Evolutionary conservation across 1,140 invertebrate species (phyloP), one percentile per base, ranked within the genome.

Genomic region (Propsilocerus akamusi): DNA sequence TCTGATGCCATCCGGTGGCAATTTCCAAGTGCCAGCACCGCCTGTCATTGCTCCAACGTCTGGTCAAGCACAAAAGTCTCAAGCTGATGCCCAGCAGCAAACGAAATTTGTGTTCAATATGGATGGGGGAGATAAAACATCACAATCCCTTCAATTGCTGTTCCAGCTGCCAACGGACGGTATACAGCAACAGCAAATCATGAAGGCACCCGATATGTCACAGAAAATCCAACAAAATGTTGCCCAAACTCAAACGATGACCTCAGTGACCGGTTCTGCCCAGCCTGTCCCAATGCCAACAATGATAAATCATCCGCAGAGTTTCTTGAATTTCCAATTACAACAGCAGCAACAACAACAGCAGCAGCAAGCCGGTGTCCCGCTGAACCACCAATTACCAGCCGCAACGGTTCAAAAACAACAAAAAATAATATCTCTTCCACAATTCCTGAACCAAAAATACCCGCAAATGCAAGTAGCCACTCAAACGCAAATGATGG

Each of bases 401-500:
- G 59, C 63, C 49, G 60, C 60, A 47, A 53, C 55, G 17, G 58
- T 59, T 32, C 53, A 57, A 28, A 54, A 55, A 49, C 54, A 57
- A 50, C 66, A 63, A 48, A 57, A 67, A 51, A 59, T 56, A 54
- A 63, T 63, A 51, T 53, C 54, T 53, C 46, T 50, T 53, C 11
- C 22, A 54, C 54, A 49, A 54, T 23, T 49, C 41, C 51, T 34
- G 56, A 54, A 26, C 61, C 59, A 52, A 56, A 62, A 49, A 7
- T 59, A 60, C 5, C 66, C 69, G 52, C 74, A 75, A 55, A 72
- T 76, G 2, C 69, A 77, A 61, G 75, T 77, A 11, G 72, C 72
- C 3, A 78, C 76, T 0, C 73, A 74, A 51, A 76, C 74, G 2
- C 53, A 53, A 8, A 41, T 20, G 17, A 41, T 20, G 14, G 22